Evolutionary conservation across 2,888 invertebrate genomes (phyloP).

Genomic region (Tetropium fuscum): DNA sequence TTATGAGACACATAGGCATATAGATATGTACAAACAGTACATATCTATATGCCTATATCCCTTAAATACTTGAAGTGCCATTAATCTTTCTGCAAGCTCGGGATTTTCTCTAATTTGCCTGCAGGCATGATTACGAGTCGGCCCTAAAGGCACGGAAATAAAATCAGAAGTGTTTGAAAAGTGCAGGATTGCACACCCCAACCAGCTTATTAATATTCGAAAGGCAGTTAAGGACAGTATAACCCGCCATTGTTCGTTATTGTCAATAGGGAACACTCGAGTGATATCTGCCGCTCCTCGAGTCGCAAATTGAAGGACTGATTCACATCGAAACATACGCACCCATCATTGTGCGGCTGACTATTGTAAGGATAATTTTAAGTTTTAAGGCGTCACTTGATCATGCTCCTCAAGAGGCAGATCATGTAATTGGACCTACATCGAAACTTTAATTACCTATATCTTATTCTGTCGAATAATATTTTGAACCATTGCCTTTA

Average conservation of each 20-base stretch:
- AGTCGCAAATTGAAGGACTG: slow-evolving; percentile 20
- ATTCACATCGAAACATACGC: slow-evolving; percentile 19
- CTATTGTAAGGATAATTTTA: slow-evolving; percentile 17
- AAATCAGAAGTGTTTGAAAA: slow-evolving; percentile 21
- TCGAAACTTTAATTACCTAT: too few species aligned
- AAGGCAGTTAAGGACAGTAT: slow-evolving; percentile 23
- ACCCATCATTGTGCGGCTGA: neutral
- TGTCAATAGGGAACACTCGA: slow-evolving; percentile 26
- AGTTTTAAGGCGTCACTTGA: slow-evolving; percentile 16
- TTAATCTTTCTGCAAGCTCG: too few species aligned
- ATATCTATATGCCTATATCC: neutral
- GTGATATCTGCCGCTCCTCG: slow-evolving; percentile 23
- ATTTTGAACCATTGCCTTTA: too few species aligned
- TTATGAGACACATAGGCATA: too few species aligned
- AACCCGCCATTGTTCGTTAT: slow-evolving; percentile 22
- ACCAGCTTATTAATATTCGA: slow-evolving; percentile 27
- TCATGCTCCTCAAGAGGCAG: neutral
- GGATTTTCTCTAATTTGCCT: slow-evolving; percentile 9
- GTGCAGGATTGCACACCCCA: slow-evolving; percentile 18
- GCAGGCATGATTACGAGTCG: slow-evolving; percentile 10
- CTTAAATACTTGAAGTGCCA: too few species aligned
- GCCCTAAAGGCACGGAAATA: slow-evolving; percentile 13
- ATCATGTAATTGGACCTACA: neutral
- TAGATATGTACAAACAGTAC: too few species aligned
- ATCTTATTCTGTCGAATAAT: too few species aligned